These are phyloP conservation scores for Meda fulgida DNA, from an alignment of 2,797 vertebrate genomes.

Conservation along the genomic window DNA sequence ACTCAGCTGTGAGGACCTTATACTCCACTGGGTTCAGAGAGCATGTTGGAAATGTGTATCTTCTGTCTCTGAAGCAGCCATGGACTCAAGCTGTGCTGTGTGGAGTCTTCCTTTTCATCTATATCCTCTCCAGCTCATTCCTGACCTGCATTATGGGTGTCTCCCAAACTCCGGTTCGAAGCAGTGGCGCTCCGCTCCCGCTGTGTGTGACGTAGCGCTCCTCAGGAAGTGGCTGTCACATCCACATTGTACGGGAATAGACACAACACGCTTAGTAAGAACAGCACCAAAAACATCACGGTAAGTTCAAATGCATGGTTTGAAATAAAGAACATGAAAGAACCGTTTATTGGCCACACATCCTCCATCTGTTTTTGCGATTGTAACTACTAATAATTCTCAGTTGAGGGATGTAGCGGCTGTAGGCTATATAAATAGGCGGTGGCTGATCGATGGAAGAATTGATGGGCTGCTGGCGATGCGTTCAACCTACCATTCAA, in stretches of 20 bases:
- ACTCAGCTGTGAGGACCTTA: constrained; percentile 51
- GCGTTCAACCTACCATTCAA: not conserved
- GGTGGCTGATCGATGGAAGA: constrained; percentile 31
- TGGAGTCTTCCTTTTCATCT: constrained; percentile 24
- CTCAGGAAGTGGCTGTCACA: constrained; percentile 53
- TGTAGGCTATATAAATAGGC: not conserved
- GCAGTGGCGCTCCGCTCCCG: not conserved
- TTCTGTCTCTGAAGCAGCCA: constrained; percentile 48
- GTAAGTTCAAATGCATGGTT: constrained; percentile 48
- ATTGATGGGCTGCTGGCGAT: not conserved
- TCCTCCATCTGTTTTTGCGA: constrained; percentile 27
- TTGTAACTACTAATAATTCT: constrained; percentile 11
- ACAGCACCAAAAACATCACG: constrained; percentile 23
- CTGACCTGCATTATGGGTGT: constrained; percentile 1
- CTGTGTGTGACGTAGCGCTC: constrained; percentile 29
- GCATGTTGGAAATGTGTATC: constrained; percentile 51
- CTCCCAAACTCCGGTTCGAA: not conserved
- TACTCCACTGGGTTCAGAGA: constrained; percentile 54
- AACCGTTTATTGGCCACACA: constrained; percentile 60
- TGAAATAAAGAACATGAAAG: constrained; percentile 23
- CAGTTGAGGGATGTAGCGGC: not conserved
- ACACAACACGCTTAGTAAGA: not conserved
- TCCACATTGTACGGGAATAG: constrained; percentile 37
- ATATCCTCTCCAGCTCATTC: constrained; percentile 31
- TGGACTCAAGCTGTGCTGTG: constrained; percentile 49